These are phyloP conservation scores for Lanius collurio DNA, from an alignment of 2,113 vertebrate genomes.

Conservation along the genomic window DNA sequence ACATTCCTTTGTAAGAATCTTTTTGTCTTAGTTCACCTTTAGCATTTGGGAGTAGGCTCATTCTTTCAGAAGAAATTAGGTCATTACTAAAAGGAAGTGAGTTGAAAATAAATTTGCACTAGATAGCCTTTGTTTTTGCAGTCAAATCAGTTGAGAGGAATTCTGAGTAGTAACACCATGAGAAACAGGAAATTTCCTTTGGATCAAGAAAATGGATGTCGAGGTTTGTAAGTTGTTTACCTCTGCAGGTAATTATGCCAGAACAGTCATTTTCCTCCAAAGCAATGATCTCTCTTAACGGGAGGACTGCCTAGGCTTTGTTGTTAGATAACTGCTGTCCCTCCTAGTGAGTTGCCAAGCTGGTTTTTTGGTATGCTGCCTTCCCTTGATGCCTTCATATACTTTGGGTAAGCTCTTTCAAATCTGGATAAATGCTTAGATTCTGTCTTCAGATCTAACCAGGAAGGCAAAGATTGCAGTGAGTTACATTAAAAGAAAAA, in stretches of 20 bases:
- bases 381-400: not conserved
- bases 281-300: not conserved
- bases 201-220: not conserved
- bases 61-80: not conserved
- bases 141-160: not conserved
- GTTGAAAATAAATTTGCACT: constrained; percentile 2
- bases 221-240: not conserved
- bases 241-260: not conserved
- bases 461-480: not conserved
- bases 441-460: not conserved
- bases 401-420: not conserved
- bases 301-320: not conserved
- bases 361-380: not conserved
- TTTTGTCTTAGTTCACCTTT: not conserved
- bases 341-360: not conserved
- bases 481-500: not conserved
- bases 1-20: not conserved
- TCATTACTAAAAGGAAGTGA: not conserved
- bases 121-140: not conserved
- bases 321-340: not conserved
- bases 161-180: not conserved
- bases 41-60: not conserved
- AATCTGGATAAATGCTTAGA: not conserved
- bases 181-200: not conserved
- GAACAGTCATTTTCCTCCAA: not conserved